Evolutionary conservation across 2,888 invertebrate genomes (phyloP).

Genomic region (Psylliodes chrysocephalus): DNA sequence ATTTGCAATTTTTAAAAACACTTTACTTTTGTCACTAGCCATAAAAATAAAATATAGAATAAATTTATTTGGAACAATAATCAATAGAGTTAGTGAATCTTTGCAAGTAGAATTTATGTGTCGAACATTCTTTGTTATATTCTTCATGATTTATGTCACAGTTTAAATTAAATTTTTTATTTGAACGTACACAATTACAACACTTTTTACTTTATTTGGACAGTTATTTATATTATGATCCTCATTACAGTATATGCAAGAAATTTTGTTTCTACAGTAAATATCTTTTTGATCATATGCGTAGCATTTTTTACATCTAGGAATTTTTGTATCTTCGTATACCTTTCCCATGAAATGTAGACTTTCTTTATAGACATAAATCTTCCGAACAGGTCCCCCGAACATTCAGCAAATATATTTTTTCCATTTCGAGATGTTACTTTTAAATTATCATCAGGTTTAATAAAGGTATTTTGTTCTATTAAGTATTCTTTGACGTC

Average conservation of each 20-base stretch:
- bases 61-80: neutral
- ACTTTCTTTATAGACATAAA: conserved; percentile 16
- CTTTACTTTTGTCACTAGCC: no score
- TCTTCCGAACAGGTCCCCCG: conserved; percentile 2
- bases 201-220: conserved; percentile 13
- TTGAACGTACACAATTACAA: conserved; percentile 8
- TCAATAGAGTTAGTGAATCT: neutral
- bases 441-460: neutral
- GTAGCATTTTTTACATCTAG: conserved; percentile 9
- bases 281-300: conserved; percentile 12
- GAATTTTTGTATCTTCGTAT: conserved; percentile 6
- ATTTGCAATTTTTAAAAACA: no score
- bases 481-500: conserved; percentile 19
- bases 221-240: conserved; percentile 13
- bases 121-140: conserved; percentile 5
- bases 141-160: conserved; percentile 19
- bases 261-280: conserved; percentile 2
- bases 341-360: conserved; percentile 11
- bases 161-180: conserved; percentile 1
- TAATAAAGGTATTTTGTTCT: conserved; percentile 15
- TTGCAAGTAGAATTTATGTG: neutral
- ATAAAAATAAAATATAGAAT: no score
- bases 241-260: conserved; percentile 4
- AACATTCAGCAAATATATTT: conserved; percentile 24
- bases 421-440: neutral